Conservation (phyloP, 2,797 vertebrate species). For the Pristis pectinata region DNA sequence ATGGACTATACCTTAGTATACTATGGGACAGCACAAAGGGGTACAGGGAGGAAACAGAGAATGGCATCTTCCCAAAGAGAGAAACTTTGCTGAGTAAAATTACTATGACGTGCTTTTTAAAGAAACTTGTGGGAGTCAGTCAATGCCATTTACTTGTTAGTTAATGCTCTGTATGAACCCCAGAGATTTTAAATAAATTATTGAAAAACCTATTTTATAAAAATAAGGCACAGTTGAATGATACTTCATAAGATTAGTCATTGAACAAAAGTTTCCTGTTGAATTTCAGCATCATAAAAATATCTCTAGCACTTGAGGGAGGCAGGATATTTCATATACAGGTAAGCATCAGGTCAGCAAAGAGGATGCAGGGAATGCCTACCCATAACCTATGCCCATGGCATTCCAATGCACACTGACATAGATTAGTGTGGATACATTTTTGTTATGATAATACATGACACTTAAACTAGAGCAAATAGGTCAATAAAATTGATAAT, state of each 20-base stretch:
- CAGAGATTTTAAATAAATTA: neutral
- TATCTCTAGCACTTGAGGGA: neutral
- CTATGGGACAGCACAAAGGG: neutral
- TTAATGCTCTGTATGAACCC: neutral
- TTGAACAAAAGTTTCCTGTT: neutral
- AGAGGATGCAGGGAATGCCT: too few relatives aligned
- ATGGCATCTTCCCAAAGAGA: neutral
- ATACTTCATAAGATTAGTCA: neutral
- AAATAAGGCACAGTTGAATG: neutral
- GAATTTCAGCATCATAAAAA: neutral
- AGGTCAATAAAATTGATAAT: neutral
- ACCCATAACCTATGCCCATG: neutral
- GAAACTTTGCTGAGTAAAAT: neutral
- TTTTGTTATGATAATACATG: neutral
- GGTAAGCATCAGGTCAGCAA: neutral
- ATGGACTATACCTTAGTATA: neutral
- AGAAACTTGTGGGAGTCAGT: too few relatives aligned
- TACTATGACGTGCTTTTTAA: neutral
- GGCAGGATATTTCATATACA: neutral
- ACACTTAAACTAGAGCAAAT: neutral
- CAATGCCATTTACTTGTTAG: neutral
- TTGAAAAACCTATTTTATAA: neutral
- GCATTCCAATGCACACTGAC: neutral
- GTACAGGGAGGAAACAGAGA: neutral
- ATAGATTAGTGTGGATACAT: neutral